Percentiles rank a stretch among this genome's conserved stretches.
Evolutionary conservation across 2,888 invertebrate species (phyloP).

Genomic region (Oscheius sp.): DNA sequence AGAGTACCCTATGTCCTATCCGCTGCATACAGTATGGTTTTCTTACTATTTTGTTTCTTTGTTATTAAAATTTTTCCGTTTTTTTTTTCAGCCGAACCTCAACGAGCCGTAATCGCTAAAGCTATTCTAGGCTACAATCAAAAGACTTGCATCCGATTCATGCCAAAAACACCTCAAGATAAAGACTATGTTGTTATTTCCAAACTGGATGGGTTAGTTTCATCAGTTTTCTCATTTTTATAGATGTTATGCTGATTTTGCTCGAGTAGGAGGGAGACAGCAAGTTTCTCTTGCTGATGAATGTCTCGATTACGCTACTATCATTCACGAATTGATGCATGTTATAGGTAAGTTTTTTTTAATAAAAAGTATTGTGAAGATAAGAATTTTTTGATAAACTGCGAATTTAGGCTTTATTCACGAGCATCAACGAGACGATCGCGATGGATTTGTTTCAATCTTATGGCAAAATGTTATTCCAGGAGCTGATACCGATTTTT

Average conservation of each 20-base stretch:
- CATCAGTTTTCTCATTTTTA: conserved; percentile 22
- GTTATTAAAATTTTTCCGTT: too few relatives aligned
- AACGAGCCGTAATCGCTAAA: conserved; percentile 73
- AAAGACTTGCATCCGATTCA: conserved; percentile 78
- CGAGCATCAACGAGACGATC: conserved; percentile 68
- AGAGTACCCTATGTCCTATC: conserved; percentile 68
- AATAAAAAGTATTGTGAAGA: background rate
- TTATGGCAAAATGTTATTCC: conserved; percentile 64
- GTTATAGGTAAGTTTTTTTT: conserved; percentile 56
- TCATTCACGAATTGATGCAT: conserved; percentile 83
- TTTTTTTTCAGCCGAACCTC: conserved; percentile 29
- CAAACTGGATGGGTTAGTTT: conserved; percentile 69
- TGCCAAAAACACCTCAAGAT: conserved; percentile 75
- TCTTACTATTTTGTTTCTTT: too few relatives aligned
- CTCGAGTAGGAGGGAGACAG: conserved; percentile 80
- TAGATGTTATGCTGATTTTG: conserved; percentile 82
- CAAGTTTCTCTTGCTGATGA: conserved; percentile 76
- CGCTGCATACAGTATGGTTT: conserved; percentile 65
- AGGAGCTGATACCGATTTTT: conserved; percentile 69
- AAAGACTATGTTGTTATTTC: conserved; percentile 76
- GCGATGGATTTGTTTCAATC: conserved; percentile 63
- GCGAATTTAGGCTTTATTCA: conserved; percentile 60
- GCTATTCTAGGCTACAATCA: conserved; percentile 77
- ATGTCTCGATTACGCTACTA: conserved; percentile 75
- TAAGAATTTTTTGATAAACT: background rate